Evolutionary conservation across 1,140 invertebrate genomes (phyloP), one percentile per base, ranked within the genome.

Genomic region (Sesamia nonagrioides): DNA sequence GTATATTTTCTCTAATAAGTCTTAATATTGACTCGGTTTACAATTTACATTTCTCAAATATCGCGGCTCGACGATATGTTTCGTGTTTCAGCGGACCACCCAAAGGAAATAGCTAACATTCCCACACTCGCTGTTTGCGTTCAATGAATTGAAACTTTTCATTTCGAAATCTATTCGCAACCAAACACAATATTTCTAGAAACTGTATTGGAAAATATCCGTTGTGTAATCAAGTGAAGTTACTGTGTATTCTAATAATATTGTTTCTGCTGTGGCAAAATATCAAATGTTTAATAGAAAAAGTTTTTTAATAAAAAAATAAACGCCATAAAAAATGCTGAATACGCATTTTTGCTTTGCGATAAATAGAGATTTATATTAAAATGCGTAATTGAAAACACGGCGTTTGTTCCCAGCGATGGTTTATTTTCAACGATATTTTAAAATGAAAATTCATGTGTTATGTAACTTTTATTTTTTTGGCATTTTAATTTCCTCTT

Each of bases 81-180:
- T 69, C 66, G 50, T 37, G 45, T 69, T 45, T 33, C 7, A n/a
- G 11, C 66, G 27, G 52, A 4, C 48, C 48, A 35, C 5, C 27
- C 45, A 71, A 35, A 71, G 68, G 68, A 71, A 71, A 71, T 71
- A 37, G 68, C 33, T n/a, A n/a, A 71, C 48, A 52, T 71, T 71
- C 68, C 68, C 68, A 71, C 48, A 54, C n/a, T 50, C 42, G 11
- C 45, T 71, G 68, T 54, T 71, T 54, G 50, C 66, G 66, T 54
- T 50, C 68, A 71, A 52, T 71, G 48, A 71, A 71, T 71, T 54
- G 68, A 52, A 71, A 54, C 27, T 71, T 71, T 71, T 71, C 68
- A 71, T 71, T 71, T 71, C 48, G 27, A 54, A 52, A 71, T 54
- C 68, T 52, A 71, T 71, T 71, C 68, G 68, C 33, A 18, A 71